These are phyloP conservation scores for Diloba caeruleocephala DNA, from an alignment of 2,888 invertebrate species.

Conservation along the genomic window DNA sequence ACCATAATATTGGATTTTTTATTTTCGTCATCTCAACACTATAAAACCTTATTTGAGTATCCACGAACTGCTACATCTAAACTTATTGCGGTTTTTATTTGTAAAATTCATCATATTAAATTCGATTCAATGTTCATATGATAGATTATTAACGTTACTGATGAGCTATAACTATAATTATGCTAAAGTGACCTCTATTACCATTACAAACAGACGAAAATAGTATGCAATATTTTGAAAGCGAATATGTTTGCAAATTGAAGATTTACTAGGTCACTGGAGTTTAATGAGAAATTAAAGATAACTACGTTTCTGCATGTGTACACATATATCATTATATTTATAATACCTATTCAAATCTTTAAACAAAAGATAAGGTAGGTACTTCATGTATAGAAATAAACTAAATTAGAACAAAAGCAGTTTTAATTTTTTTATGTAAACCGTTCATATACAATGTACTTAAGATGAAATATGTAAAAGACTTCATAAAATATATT, in stretches of 20 bases:
- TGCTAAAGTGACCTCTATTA: conserved; percentile 14
- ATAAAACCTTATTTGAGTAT: neutral
- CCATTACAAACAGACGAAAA: conserved; percentile 17
- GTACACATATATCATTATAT: neutral
- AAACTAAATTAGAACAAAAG: neutral
- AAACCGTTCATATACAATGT: too few relatives aligned
- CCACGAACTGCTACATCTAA: neutral
- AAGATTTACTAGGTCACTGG: conserved; percentile 59
- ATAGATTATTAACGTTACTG: neutral
- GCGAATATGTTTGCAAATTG: conserved; percentile 28
- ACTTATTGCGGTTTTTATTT: neutral
- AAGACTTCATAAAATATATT: too few relatives aligned
- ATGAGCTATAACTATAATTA: neutral
- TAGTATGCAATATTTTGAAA: conserved; percentile 29
- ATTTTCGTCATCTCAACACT: conserved; percentile 27
- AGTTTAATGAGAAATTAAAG: conserved; percentile 40
- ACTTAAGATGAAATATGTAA: too few relatives aligned
- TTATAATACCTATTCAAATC: neutral
- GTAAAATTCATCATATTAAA: too few relatives aligned
- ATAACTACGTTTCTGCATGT: conserved; percentile 12
- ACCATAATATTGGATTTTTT: conserved; percentile 22
- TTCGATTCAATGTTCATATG: too few relatives aligned
- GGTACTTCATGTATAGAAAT: neutral
- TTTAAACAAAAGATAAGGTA: neutral
- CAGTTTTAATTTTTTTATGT: neutral